Evolutionary conservation across 2,113 vertebrate genomes (phyloP), one percentile per base, ranked within the genome.

Genomic region (Sylvilagus bachmani): DNA sequence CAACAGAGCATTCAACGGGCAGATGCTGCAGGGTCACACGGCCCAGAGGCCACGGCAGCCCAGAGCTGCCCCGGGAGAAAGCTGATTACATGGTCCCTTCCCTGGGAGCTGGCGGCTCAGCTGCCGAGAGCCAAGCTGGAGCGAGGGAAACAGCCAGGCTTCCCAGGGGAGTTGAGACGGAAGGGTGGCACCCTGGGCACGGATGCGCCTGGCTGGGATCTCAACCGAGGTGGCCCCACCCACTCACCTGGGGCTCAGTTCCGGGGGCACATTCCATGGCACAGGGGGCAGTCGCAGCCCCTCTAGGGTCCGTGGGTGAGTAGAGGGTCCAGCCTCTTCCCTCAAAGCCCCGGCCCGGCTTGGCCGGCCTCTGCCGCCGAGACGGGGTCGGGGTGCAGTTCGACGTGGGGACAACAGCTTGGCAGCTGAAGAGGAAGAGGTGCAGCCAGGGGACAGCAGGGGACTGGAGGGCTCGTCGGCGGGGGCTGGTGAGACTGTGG

Each of bases 191-290:
- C 7, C 77, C 19, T 19, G 51, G 53, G 5, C 3, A 12, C 44
- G 44, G 44, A 44, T 44, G 44, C 8, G 22, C 31, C 44, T 58
- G 53, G 27, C 11, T 1, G 0, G 53, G 24, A 2, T 36, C 62
- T 70, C 62, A 31, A 36, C n/a, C 53, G 25, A 8, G 44, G 71
- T 16, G 44, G 61, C 61, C 31, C 44, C 31, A 29, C 49, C 61
- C 11, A 7, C 94, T 98, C 92, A 98, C 98, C 98, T 98, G 86
- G 98, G 98, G 80, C 98, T 98, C 61, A 98, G 95, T 38, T 98
- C 98, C 0, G 97, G 97, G 73, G 98, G 97, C n/a, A 96, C 96
- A 29, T 89, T 97, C 95, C 97, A 98, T 19, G 97, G 81, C 79
- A 97, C 69, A 1, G 89, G 29, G n/a, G 97, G 97, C 31, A 98